A percentile compares a stretch with the other conserved stretches of the same genome.
These are phyloP conservation scores for Pelmatolapia mariae DNA, from an alignment of 2,113 vertebrate genomes.

Conservation along the genomic window DNA sequence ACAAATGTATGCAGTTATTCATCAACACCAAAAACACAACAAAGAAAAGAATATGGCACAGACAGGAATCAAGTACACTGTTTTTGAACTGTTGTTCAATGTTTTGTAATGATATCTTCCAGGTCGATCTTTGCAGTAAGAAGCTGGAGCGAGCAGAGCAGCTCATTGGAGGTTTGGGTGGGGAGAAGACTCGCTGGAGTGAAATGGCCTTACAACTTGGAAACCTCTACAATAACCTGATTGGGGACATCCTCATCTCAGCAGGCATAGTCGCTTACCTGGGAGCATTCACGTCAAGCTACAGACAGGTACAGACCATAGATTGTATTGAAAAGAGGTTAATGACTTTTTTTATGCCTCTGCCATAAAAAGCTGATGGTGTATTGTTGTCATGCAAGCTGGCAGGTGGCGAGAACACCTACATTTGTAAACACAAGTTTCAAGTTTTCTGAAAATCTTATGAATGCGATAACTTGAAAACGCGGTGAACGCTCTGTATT, in stretches of 20 bases:
- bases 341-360: not conserved
- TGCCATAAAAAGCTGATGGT: not conserved
- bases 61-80: not conserved
- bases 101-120: not conserved
- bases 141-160: conserved; percentile 83
- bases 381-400: not conserved
- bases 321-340: not conserved
- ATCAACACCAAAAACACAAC: not conserved
- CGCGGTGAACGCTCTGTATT: accelerated
- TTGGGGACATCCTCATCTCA: conserved; percentile 84
- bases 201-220: conserved; percentile 77
- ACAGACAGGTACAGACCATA: conserved; percentile 65
- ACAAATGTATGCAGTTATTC: not conserved
- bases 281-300: conserved; percentile 85
- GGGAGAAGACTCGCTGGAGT: conserved; percentile 84
- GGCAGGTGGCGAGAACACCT: not conserved
- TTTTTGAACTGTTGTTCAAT: not conserved
- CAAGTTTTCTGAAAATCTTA: not conserved
- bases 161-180: conserved; percentile 85
- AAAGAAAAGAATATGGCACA: not conserved
- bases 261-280: conserved; percentile 82
- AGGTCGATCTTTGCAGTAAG: conserved; percentile 84
- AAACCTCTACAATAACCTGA: conserved; percentile 76
- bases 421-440: not conserved
- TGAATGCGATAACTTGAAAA: not conserved